phyloP scores from a whole-genome alignment of 2,888 invertebrate species.

The Cepaea hortensis region DNA sequence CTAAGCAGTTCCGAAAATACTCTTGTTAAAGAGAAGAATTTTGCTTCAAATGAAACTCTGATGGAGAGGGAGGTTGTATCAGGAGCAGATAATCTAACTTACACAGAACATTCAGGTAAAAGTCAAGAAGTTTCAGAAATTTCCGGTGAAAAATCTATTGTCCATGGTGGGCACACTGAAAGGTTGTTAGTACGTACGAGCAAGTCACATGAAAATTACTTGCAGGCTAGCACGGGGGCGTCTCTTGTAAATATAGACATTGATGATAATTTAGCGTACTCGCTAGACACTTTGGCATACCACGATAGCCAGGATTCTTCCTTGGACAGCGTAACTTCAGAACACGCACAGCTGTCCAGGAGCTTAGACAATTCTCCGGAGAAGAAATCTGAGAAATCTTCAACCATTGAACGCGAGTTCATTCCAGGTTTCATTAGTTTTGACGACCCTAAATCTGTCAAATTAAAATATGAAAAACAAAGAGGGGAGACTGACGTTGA shows the following conservation, averaged over 20 bases:
- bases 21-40: constrained; percentile 28
- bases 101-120: constrained; percentile 43
- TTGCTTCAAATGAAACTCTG: constrained; percentile 43
- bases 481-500: constrained; percentile 33
- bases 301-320: constrained; percentile 56
- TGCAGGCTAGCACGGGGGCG: constrained; percentile 85
- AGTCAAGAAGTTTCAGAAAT: constrained; percentile 60
- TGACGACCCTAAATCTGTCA: constrained; percentile 62
- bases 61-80: constrained; percentile 25
- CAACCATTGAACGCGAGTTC: constrained; percentile 62
- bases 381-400: constrained; percentile 53
- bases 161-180: constrained; percentile 65
- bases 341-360: constrained; percentile 51
- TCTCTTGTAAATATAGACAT: constrained; percentile 92
- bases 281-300: constrained; percentile 91
- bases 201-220: constrained; percentile 90
- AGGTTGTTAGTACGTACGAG: constrained; percentile 89
- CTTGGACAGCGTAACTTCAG: constrained; percentile 53
- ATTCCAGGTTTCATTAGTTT: constrained; percentile 71
- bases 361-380: constrained; percentile 64
- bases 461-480: constrained; percentile 52
- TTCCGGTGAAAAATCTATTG: constrained; percentile 70
- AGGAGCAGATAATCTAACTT: not conserved
- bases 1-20: constrained; percentile 2
- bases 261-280: constrained; percentile 94